Base-by-base conservation (phyloP, 2,113 vertebrate genomes). In the Brachyistius frenatus region DNA sequence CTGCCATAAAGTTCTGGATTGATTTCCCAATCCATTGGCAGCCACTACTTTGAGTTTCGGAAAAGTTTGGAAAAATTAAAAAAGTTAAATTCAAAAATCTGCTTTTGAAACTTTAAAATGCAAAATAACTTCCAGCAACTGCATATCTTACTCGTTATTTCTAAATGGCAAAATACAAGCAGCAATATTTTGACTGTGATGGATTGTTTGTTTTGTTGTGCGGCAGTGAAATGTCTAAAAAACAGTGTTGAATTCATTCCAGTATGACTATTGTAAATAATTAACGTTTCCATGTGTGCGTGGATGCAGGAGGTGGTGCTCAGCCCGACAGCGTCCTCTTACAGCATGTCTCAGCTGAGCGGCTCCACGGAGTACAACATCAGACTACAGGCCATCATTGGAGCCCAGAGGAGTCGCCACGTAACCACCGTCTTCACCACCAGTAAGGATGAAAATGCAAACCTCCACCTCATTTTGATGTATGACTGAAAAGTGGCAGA, bases 301-400 rank as follows among this genome's bases (percentile, higher is more conserved):
- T 89, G 84, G 39, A 37, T 16, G 10, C 58, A 99, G 98, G 96
- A 98, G 80, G 91, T 98, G 54, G 85, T 95, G 80, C 81, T 99
- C 30, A 92, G 94, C 3, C 95, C 96, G 0, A 95, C 96, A 1
- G 93, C 93, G 15, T 96, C 94, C 9, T 96, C 96, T 2, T 97
- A 98, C 85, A 94, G 56, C 89, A 91, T 98, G 89, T 23, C 86
- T 2, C 93, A 95, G n/a, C 94, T 99, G 15, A 96, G 75, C 14
- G 93, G 95, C 4, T 96, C 96, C 33, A 95, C 95, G 0, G 93
- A 95, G 73, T 97, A 98, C 90, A 95, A 44, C 0, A 96, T 95
- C 73, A 95, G 83, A 55, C 92, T 99, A 16, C 96, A 96, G 87
- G 96, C 97, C 0, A 62, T 96, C 63, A 91, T 86, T 0, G 93